Evolutionary conservation across 2,888 invertebrate species (phyloP), one percentile per base, ranked within the genome.

Genomic region (Chaetogeoica ovagalla): DNA sequence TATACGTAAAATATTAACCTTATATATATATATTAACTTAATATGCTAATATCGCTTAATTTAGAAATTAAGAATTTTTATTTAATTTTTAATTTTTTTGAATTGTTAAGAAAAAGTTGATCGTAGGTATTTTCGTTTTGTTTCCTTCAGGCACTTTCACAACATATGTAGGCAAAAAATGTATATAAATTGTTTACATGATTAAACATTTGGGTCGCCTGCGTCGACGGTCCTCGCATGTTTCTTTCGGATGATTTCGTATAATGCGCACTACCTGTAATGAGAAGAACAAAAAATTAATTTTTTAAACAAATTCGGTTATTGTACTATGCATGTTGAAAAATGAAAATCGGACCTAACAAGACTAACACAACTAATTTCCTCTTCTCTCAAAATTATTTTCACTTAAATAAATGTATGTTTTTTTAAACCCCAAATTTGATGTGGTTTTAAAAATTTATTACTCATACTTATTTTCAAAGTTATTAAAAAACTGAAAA

Each of bases 251-350:
- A 84, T 93, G 92, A 84, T 90, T 91, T 85, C 93, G 89, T 85
- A 93, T 92, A 83, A 93, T 92, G 83, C 93, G 90, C 82, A 93
- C 93, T 85, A 93, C 89, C 93, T 93, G 87, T 0, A 84, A 84
- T 77, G 5, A 43, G 21, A 81, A 69, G 55, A 52, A 55, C 0
- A 11, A 48, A 48, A 48, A 13, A 48, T 48, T 48, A 48, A 13
- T 48, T 15, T 43, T 6, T 43, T 43, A 43, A 43, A 43, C 43
- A 43, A 43, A 5, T 43, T 9, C 43, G 2, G 9, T 43, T 39
- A 43, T 43, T 6, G 43, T 43, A 9, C 43, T 43, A 7, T 9
- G 43, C 43, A 43, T 6, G 43, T 30, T 4, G 30, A 30, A 30
- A 30, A 30, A 4, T 43, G 43, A 43, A 43, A 43, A 43, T 9